Percentiles rank a stretch among this genome's conserved stretches.
Evolutionary conservation across 2,797 vertebrate species (phyloP).

Genomic region (Pyrocephalus nanus): DNA sequence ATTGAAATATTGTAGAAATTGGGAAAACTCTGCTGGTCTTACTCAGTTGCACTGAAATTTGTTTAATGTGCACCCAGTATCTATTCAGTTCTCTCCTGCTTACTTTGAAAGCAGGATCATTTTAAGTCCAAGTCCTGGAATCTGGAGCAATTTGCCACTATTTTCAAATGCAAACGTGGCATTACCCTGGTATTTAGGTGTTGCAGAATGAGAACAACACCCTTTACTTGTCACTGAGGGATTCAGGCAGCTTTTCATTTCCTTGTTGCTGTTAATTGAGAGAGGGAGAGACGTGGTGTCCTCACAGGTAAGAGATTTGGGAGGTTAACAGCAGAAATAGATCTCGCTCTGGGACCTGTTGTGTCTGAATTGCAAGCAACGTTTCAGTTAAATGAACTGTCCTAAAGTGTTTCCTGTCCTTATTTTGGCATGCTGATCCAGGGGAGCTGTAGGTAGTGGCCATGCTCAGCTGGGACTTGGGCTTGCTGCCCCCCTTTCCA

Average conservation of each 20-base stretch:
- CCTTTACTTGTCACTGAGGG: neutral
- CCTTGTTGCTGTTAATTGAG: neutral
- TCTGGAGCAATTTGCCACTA: neutral
- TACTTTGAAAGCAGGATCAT: neutral
- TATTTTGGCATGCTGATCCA: neutral
- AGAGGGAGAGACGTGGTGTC: neutral
- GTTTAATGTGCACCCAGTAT: neutral
- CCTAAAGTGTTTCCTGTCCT: neutral
- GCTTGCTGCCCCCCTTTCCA: neutral
- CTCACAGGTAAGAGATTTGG: neutral
- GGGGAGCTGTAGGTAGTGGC: neutral
- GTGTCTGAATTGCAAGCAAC: neutral
- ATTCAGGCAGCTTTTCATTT: neutral
- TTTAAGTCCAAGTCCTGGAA: neutral
- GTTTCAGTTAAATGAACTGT: neutral
- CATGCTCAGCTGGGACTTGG: neutral
- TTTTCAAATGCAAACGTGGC: neutral
- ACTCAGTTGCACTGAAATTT: neutral
- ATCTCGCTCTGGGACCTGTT: neutral
- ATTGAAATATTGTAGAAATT: neutral
- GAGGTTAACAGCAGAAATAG: slow-evolving; percentile 7
- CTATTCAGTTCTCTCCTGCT: neutral
- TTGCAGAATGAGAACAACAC: neutral
- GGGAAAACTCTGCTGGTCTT: neutral
- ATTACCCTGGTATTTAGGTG: neutral